Conservation (phyloP, 2,888 invertebrate species). For the Eupeodes latifasciatus region DNA sequence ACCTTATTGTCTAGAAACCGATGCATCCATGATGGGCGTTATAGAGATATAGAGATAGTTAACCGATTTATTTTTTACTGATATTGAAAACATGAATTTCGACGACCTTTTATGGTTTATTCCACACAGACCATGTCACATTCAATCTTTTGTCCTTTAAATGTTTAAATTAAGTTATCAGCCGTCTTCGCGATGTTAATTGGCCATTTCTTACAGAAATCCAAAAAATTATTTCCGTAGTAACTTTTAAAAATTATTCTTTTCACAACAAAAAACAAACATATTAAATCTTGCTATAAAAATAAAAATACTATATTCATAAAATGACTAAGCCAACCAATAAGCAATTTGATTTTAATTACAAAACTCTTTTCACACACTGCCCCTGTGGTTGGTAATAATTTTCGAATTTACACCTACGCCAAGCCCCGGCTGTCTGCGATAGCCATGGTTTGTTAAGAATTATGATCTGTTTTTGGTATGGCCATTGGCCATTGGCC, state of each 20-base stretch:
- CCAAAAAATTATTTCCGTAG: neutral
- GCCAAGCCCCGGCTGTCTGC: neutral
- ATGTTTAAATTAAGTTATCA: no score
- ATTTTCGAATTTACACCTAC: conserved; percentile 64
- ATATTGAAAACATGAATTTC: no score
- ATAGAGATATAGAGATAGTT: no score
- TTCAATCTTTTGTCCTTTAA: no score
- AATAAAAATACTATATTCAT: neutral
- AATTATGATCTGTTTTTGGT: conserved; percentile 59
- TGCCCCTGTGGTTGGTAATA: conserved; percentile 3
- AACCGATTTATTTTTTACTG: no score
- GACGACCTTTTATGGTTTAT: no score
- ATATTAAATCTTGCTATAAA: conserved; percentile 44
- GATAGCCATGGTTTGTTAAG: neutral
- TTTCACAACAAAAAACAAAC: conserved; percentile 14
- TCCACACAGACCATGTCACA: no score
- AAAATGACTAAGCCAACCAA: conserved; percentile 47
- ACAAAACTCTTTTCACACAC: conserved; percentile 15
- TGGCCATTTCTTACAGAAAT: no score
- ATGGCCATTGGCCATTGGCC: conserved; percentile 58
- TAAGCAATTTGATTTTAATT: conserved; percentile 56
- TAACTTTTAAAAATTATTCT: conserved; percentile 21
- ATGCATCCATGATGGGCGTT: no score
- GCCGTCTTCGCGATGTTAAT: no score
- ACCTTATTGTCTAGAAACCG: no score